Evolutionary conservation across 2,113 vertebrate genomes (phyloP).

Genomic region (Myrmophylax atrothorax): DNA sequence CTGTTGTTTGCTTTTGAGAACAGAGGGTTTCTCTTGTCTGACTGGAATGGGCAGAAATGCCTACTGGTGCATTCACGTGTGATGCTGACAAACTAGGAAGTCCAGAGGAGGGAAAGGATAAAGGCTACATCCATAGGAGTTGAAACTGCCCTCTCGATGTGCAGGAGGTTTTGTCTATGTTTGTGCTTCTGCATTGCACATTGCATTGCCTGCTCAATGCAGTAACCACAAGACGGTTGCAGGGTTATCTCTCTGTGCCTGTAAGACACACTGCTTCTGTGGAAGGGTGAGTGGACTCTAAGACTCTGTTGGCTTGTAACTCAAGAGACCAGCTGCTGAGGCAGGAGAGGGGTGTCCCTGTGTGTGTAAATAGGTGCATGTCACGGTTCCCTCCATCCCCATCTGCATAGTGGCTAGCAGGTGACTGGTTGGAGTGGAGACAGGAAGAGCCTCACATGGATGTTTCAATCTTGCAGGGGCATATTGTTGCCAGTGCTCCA

Average conservation of each 20-base stretch:
- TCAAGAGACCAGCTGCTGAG: not conserved
- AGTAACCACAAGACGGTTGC: not conserved
- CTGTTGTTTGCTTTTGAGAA: slow-evolving; percentile 9
- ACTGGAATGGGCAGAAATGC: slow-evolving; percentile 34
- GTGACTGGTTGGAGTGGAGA: not conserved
- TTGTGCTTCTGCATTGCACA: not conserved
- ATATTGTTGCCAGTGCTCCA: not conserved
- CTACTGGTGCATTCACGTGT: slow-evolving; percentile 2
- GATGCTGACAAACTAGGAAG: not conserved
- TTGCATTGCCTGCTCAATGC: not conserved
- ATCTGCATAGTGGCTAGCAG: not conserved
- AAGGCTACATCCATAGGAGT: not conserved
- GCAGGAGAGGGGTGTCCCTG: not conserved
- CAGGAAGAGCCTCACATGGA: not conserved
- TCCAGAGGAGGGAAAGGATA: not conserved
- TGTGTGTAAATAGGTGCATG: not conserved
- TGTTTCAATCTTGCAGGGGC: not conserved
- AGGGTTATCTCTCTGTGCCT: not conserved
- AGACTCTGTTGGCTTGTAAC: not conserved
- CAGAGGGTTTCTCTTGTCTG: not conserved
- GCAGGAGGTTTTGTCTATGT: not conserved
- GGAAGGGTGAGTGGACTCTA: not conserved
- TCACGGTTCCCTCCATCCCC: not conserved
- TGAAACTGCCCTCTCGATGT: not conserved
- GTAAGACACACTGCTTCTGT: not conserved